Percentiles rank a stretch among this genome's conserved stretches.
Evolutionary conservation across 2,113 vertebrate genomes (phyloP).

Genomic region (Lophura nycthemera): DNA sequence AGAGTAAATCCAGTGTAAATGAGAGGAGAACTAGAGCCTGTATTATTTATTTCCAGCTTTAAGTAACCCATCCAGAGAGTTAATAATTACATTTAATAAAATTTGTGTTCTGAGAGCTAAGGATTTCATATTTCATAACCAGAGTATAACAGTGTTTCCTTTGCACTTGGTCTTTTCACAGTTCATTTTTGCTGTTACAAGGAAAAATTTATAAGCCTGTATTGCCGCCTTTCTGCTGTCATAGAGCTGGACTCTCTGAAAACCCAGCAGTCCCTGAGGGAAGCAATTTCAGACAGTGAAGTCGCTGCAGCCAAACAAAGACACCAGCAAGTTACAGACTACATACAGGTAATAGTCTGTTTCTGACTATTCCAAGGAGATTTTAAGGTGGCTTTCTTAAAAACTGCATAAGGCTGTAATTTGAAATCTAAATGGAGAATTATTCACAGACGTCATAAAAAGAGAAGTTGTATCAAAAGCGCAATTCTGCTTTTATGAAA

Average conservation of each 20-base stretch:
- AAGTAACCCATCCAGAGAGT: conserved; percentile 71
- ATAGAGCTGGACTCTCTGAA: conserved; percentile 95
- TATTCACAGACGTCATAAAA: conserved; percentile 73
- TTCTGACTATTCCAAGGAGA: conserved; percentile 61
- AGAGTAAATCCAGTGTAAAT: conserved; percentile 28
- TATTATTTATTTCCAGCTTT: conserved; percentile 75
- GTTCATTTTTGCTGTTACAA: conserved; percentile 97
- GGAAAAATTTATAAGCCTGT: conserved; percentile 95
- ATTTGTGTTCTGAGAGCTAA: conserved; percentile 72
- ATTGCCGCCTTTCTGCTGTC: conserved; percentile 96
- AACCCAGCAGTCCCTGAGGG: conserved; percentile 94
- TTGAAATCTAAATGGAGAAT: conserved; percentile 75
- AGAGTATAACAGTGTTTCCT: conserved; percentile 73
- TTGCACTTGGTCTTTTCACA: conserved; percentile 81
- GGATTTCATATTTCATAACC: conserved; percentile 73
- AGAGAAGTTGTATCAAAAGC: conserved; percentile 70
- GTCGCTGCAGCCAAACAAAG: conserved; percentile 91
- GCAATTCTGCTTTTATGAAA: conserved; percentile 74
- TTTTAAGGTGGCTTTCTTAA: conserved; percentile 71
- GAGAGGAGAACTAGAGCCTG: conserved; percentile 8
- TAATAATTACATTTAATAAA: conserved; percentile 71
- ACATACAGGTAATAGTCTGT: conserved; percentile 89
- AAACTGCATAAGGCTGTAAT: conserved; percentile 62
- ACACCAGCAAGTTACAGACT: conserved; percentile 93
- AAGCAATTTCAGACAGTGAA: conserved; percentile 95